phyloP scores from a whole-genome alignment of 1,140 invertebrate species.

The Daktulosphaira vitifoliae region DNA sequence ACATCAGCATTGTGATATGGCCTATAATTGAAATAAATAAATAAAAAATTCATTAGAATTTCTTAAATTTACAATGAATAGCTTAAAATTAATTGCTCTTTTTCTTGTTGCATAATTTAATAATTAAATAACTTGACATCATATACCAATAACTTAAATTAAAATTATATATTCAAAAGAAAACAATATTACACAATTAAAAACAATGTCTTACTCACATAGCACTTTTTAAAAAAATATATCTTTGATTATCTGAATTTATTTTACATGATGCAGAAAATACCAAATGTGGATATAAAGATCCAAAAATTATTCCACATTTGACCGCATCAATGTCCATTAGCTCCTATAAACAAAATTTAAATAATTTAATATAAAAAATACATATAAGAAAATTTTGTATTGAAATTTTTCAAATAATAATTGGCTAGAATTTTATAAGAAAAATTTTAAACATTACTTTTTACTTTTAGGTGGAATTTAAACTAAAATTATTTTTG shows the following conservation, averaged over 20 bases:
- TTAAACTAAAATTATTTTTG: too few species aligned
- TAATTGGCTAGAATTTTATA: too few species aligned
- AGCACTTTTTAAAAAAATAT: slow-evolving; percentile 34
- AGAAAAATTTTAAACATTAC: too few species aligned
- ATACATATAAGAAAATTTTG: background rate
- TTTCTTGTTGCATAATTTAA: too few species aligned
- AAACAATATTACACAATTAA: background rate
- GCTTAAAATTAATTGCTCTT: too few species aligned
- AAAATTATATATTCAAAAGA: background rate
- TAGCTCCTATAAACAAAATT: slow-evolving; percentile 35
- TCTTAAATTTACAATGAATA: too few species aligned
- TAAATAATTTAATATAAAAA: background rate
- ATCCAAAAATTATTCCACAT: slow-evolving; percentile 37
- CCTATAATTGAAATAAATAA: slow-evolving; percentile 10
- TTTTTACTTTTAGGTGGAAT: too few species aligned
- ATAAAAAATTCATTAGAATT: too few species aligned
- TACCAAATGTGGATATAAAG: slow-evolving; percentile 8
- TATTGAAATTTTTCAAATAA: too few species aligned
- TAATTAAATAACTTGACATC: too few species aligned
- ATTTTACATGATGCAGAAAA: slow-evolving; percentile 9
- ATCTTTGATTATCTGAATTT: slow-evolving; percentile 6
- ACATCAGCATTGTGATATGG: background rate
- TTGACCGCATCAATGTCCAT: slow-evolving; percentile 37
- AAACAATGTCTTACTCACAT: slow-evolving; percentile 20
- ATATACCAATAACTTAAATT: background rate